A percentile compares a stretch with the other conserved stretches of the same genome.
phyloP scores from a whole-genome alignment of 2,888 invertebrate genomes.

The Cerceris ruficornis region DNA sequence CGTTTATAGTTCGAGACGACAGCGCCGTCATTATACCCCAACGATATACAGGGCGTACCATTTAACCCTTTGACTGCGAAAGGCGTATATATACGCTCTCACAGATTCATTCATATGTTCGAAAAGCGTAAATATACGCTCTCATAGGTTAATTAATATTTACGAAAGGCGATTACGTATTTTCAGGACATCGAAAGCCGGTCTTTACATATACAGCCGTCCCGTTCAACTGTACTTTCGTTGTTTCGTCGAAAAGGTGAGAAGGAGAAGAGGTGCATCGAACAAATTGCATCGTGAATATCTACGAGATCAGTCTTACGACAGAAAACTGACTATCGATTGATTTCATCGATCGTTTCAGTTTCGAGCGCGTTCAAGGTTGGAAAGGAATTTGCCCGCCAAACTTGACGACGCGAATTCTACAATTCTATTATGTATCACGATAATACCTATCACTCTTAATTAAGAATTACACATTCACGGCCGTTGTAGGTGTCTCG shows the following conservation, averaged over 20 bases:
- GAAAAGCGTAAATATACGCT: too few relatives aligned
- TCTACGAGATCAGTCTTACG: conserved; percentile 52
- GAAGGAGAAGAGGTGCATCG: background rate
- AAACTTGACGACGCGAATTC: background rate
- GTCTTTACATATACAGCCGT: too few relatives aligned
- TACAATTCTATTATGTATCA: background rate
- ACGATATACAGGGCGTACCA: background rate
- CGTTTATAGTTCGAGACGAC: too few relatives aligned
- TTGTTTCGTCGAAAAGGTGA: background rate
- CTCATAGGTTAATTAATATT: too few relatives aligned
- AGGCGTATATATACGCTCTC: too few relatives aligned
- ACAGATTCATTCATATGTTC: too few relatives aligned
- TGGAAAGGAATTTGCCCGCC: background rate
- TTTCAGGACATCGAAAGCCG: too few relatives aligned
- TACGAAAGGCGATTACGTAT: too few relatives aligned
- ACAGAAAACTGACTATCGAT: conserved; percentile 4
- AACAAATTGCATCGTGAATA: background rate
- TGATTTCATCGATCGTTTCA: background rate
- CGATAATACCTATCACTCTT: too few relatives aligned
- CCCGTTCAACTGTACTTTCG: background rate
- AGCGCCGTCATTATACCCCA: too few relatives aligned
- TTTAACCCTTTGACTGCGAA: too few relatives aligned
- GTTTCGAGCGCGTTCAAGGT: background rate
- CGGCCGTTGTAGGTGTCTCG: conserved; percentile 4
- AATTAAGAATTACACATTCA: conserved; percentile 3